phyloP scores from a whole-genome alignment of 2,113 vertebrate species.

The Vulpes lagopus region DNA sequence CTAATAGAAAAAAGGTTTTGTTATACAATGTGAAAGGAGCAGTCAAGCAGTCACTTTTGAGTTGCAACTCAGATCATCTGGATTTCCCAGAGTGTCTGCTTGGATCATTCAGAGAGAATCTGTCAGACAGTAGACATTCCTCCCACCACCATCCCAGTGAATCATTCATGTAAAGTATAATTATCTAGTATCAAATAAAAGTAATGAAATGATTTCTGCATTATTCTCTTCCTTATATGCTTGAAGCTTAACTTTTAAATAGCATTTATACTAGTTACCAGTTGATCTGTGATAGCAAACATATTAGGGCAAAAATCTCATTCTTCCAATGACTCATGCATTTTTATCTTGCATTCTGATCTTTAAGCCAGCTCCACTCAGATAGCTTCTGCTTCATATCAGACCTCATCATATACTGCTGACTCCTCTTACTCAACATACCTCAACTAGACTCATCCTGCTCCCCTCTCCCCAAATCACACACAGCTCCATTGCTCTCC shows the following conservation, averaged over 20 bases:
- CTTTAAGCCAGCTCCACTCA: neutral
- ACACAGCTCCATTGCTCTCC: neutral
- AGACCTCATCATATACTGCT: neutral
- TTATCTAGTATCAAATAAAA: conserved; percentile 54
- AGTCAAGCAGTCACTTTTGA: neutral
- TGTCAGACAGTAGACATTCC: conserved; percentile 48
- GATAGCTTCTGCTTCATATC: neutral
- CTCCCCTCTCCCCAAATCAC: neutral
- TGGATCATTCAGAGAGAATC: neutral
- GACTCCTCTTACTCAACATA: neutral
- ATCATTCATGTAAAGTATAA: conserved; percentile 60
- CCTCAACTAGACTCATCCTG: neutral
- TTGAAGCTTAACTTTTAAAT: conserved; percentile 20
- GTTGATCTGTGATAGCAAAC: conserved; percentile 25
- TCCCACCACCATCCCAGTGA: conserved; percentile 50
- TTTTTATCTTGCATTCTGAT: neutral
- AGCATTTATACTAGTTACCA: conserved; percentile 46
- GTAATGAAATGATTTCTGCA: conserved; percentile 53
- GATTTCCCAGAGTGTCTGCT: conserved; percentile 12
- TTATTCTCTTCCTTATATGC: neutral
- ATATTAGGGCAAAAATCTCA: conserved; percentile 7
- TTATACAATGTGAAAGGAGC: neutral
- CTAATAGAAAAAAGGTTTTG: conserved; percentile 7
- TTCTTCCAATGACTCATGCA: neutral
- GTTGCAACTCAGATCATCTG: neutral